phyloP scores from a whole-genome alignment of 2,888 invertebrate species.

The Protodeltote pygarga region DNA sequence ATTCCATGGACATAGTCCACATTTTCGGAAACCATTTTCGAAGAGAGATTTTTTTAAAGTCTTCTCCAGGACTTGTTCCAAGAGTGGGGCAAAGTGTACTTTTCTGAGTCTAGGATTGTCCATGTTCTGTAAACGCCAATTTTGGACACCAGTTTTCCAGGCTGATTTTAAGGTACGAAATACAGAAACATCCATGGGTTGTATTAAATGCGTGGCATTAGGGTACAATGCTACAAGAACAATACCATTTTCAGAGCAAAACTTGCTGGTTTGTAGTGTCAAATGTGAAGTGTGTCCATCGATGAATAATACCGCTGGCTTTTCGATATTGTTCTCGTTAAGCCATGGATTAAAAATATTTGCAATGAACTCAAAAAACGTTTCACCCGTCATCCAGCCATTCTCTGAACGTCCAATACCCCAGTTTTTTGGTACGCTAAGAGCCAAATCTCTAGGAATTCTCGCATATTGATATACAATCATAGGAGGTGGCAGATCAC shows the following conservation, averaged over 20 bases:
- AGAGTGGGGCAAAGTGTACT: too few relatives aligned
- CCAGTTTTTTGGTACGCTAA: conserved; percentile 3
- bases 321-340: conserved; percentile 2
- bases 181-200: conserved; percentile 29
- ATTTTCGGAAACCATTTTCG: conserved; percentile 3
- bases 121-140: conserved; percentile 3
- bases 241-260: conserved; percentile 37
- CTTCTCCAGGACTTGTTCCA: not conserved
- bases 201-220: conserved; percentile 35
- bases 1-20: conserved; percentile 1
- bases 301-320: conserved; percentile 27
- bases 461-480: conserved; percentile 1
- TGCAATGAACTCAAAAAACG: conserved; percentile 27
- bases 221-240: conserved; percentile 35
- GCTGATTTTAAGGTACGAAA: conserved; percentile 17
- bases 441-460: not conserved
- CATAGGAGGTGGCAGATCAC: conserved; percentile 2
- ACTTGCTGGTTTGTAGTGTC: conserved; percentile 24
- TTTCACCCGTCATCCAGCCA: conserved; percentile 1
- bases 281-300: conserved; percentile 35
- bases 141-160: conserved; percentile 2
- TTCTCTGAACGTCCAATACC: conserved; percentile 5
- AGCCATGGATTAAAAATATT: conserved; percentile 6
- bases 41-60: not conserved
- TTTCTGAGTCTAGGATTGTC: not conserved